Evolutionary conservation across 2,888 invertebrate species (phyloP).

Genomic region (Melieria omissa): DNA sequence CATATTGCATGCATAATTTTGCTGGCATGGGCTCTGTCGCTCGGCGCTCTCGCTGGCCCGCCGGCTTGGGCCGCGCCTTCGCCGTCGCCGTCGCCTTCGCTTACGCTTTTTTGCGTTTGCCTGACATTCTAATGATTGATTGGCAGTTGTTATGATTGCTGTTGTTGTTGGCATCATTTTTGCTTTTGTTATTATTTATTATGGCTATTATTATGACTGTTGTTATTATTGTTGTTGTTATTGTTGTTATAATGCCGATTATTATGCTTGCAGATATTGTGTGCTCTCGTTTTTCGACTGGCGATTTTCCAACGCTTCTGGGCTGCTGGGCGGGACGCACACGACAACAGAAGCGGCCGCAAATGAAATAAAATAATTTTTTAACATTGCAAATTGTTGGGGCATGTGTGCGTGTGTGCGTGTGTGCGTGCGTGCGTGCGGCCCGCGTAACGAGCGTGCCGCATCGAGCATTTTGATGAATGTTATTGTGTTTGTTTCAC

Average conservation of each 20-base stretch:
- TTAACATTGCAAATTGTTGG: not conserved
- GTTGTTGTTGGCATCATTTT: not conserved
- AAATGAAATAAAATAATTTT: not conserved
- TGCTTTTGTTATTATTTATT: no score
- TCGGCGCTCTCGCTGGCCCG: constrained; percentile 7
- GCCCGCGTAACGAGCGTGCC: not conserved
- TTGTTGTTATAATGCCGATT: not conserved
- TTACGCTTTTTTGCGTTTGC: not conserved
- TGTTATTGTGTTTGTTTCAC: no score
- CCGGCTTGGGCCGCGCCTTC: not conserved
- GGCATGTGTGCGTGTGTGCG: not conserved
- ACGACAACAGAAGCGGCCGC: not conserved
- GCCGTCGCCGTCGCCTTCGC: not conserved
- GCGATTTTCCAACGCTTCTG: not conserved
- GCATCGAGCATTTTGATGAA: no score
- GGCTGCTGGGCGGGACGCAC: not conserved
- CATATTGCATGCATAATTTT: constrained; percentile 30
- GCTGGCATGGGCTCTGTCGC: constrained; percentile 10
- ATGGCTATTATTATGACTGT: not conserved
- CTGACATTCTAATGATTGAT: constrained; percentile 32
- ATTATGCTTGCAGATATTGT: not conserved
- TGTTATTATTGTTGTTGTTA: not conserved
- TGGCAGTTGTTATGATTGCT: constrained; percentile 29
- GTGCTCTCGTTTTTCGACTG: not conserved
- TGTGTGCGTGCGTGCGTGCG: constrained; percentile 10